phyloP scores from a whole-genome alignment of 2,113 vertebrate species.

The Xiphorhynchus elegans region DNA sequence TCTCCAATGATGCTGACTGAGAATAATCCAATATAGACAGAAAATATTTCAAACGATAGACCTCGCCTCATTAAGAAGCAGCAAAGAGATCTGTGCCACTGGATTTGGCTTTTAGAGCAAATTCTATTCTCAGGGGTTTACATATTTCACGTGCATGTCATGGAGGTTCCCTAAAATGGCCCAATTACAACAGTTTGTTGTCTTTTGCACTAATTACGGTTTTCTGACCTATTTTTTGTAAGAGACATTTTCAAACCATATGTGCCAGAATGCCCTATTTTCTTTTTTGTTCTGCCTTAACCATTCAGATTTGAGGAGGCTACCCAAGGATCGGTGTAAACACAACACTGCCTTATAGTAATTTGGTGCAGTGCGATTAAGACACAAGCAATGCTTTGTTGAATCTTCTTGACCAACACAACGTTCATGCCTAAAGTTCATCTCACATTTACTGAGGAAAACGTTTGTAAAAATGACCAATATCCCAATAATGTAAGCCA shows the following conservation, averaged over 20 bases:
- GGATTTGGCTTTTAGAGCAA: background rate
- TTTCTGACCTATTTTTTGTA: background rate
- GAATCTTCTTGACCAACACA: background rate
- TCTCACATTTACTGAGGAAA: background rate
- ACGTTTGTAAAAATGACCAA: background rate
- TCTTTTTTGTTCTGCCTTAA: background rate
- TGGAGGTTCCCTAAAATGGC: background rate
- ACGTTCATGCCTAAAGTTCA: background rate
- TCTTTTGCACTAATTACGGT: background rate
- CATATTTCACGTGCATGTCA: background rate
- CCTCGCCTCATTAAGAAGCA: background rate
- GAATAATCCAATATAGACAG: background rate
- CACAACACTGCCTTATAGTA: background rate
- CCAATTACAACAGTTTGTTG: background rate
- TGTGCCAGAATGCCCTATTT: background rate
- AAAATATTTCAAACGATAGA: constrained; percentile 1
- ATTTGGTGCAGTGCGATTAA: background rate
- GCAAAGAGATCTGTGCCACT: background rate
- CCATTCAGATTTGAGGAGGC: background rate
- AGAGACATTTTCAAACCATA: background rate
- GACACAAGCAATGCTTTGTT: background rate
- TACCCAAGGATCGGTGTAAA: background rate
- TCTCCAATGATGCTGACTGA: background rate
- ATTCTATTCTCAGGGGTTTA: background rate
- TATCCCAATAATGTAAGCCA: background rate